These are phyloP conservation scores for Arctia plantaginis DNA, from an alignment of 2,888 invertebrate genomes.

Conservation along the genomic window DNA sequence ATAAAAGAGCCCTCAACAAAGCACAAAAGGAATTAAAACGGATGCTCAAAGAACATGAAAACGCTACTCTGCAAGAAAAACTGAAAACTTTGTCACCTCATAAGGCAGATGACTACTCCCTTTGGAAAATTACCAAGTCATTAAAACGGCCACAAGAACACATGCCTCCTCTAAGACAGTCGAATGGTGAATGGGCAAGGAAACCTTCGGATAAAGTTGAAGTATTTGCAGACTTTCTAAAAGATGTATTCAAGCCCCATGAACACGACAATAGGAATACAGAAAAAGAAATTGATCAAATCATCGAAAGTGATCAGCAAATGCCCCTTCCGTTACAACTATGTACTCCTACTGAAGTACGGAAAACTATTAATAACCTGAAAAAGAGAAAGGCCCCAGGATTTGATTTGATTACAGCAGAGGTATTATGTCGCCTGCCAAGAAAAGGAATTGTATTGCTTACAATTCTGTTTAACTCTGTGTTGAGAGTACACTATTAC, in stretches of 20 bases:
- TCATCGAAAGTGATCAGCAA: constrained; percentile 7
- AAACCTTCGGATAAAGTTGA: not conserved
- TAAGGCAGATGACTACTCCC: not conserved
- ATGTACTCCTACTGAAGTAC: not conserved
- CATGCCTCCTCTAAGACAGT: not conserved
- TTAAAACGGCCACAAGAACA: not conserved
- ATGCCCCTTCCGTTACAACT: not conserved
- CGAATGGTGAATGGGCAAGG: not conserved
- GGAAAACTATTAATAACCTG: no score
- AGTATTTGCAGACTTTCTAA: not conserved
- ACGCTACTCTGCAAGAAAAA: not conserved
- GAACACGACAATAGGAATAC: not conserved
- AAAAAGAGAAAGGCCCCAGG: no score
- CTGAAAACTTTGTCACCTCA: not conserved
- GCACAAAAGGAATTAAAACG: not conserved
- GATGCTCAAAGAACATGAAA: not conserved
- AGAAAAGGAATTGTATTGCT: no score
- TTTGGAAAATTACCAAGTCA: constrained; percentile 5
- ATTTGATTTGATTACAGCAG: no score
- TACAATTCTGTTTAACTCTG: no score
- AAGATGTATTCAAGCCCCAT: not conserved
- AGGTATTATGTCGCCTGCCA: no score
- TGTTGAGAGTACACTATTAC: no score
- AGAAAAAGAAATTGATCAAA: not conserved
- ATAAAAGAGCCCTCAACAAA: not conserved